Conservation (phyloP, 2,888 invertebrate species). For the Spilarctia lutea region DNA sequence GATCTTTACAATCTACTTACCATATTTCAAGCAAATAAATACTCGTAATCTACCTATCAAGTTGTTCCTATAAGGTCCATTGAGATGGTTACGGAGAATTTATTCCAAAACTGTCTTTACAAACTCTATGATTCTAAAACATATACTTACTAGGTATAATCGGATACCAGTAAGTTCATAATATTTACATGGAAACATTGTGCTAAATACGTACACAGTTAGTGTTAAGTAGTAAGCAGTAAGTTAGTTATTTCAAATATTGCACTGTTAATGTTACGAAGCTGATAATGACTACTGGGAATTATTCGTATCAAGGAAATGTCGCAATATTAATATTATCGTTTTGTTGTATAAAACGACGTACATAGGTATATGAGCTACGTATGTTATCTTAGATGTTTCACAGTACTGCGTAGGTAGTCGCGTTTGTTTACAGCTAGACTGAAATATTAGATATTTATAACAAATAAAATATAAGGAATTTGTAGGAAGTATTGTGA, state of each 20-base stretch:
- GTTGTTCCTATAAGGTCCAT: too few relatives aligned
- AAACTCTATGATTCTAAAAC: neutral
- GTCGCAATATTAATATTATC: neutral
- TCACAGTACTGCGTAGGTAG: neutral
- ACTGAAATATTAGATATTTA: neutral
- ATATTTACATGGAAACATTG: neutral
- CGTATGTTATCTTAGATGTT: slow-evolving; percentile 4
- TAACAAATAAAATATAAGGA: neutral
- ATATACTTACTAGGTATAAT: neutral
- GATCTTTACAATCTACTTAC: too few relatives aligned
- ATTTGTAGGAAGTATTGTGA: neutral
- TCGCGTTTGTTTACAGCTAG: neutral
- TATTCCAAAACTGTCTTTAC: neutral
- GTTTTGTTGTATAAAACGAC: neutral
- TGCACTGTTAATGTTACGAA: neutral
- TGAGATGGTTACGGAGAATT: neutral
- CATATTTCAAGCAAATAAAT: too few relatives aligned
- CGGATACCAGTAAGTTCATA: neutral
- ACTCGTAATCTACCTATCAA: too few relatives aligned
- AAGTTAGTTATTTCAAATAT: neutral
- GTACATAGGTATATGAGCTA: neutral
- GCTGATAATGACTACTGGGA: slow-evolving; percentile 7
- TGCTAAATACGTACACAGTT: neutral
- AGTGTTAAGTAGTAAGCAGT: too few relatives aligned
- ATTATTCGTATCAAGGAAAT: slow-evolving; percentile 8